Evolutionary conservation across 2,797 vertebrate genomes (phyloP).

Genomic region (Cryptoblepharus egeriae): DNA sequence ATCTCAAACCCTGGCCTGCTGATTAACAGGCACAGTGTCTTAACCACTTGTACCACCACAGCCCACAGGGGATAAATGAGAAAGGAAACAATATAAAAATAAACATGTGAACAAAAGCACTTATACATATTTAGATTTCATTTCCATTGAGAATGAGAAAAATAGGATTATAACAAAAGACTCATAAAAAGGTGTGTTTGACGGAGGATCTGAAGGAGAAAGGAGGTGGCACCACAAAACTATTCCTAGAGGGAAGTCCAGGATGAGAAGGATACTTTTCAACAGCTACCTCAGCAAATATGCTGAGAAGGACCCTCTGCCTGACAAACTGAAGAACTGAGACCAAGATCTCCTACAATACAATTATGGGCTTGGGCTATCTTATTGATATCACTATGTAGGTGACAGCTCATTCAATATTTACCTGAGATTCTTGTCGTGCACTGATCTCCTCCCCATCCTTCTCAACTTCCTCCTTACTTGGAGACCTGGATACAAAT

Average conservation of each 20-base stretch:
- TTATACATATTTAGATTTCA: not conserved
- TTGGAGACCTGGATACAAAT: slow-evolving; percentile 83
- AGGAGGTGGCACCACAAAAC: not conserved
- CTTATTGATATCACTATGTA: no score
- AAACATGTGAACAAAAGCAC: not conserved
- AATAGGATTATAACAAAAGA: not conserved
- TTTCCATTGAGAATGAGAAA: no score
- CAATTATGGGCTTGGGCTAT: not conserved
- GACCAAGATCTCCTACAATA: not conserved
- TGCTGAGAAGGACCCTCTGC: not conserved
- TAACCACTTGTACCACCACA: no score
- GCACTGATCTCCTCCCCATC: slow-evolving; percentile 85
- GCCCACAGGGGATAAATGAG: no score
- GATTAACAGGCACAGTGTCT: no score
- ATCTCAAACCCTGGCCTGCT: no score
- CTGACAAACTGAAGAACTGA: not conserved
- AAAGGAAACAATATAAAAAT: no score
- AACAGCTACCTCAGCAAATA: no score
- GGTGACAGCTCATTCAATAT: not conserved
- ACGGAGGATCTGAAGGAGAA: not conserved
- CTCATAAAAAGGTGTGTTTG: not conserved
- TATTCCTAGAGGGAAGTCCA: not conserved
- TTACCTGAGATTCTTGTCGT: slow-evolving; percentile 91
- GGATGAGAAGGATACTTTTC: not conserved
- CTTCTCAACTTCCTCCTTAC: slow-evolving; percentile 89